Evolutionary conservation across 2,888 invertebrate species (phyloP), one percentile per base, ranked within the genome.

Genomic region (Laspeyria flexula): DNA sequence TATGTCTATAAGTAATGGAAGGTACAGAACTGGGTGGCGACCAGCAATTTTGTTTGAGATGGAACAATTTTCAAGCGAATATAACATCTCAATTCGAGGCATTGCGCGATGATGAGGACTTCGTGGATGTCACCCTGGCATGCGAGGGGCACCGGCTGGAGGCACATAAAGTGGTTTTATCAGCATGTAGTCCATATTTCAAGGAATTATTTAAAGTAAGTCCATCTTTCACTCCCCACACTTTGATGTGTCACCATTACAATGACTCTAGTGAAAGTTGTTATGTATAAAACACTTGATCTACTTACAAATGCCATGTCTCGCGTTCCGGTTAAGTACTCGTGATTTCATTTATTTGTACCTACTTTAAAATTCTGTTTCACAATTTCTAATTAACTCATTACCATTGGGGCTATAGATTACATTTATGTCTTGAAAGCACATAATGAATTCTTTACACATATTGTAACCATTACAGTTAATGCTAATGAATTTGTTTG

Each of bases 51-150:
- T 96, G 96, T 94, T 94, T 97, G 91, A 94, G 96, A 93, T 97
- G 97, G 97, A 96, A 97, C 93, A 96, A 96, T 94, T 96, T 96
- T 93, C 96, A 96, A 93, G 96, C 96, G 71, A 96, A 96, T 92
- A 96, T 97, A 88, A 96, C 96, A 81, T 95, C 96, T 86, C 96
- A 96, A 89, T 96, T 97, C 93, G 96, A 96, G 93, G 94, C 96
- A 81, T 93, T 97, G 80, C 94, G 96, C 85, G 95, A 96, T 93
- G 96, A 96, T 92, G 96, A 96, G 93, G 96, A 96, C 92, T 96
- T 97, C 93, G 96, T 96, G 82, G 97, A 97, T 93, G 96, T 97
- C 83, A 97, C 96, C 75, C 94, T 97, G 86, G 96, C 96, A 78
- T 96, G 96, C 91, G 96, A 96, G 83, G 97, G 96, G 73, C 95